Base-by-base conservation (phyloP, 2,888 invertebrate genomes). In the Pasiphila rectangulata region DNA sequence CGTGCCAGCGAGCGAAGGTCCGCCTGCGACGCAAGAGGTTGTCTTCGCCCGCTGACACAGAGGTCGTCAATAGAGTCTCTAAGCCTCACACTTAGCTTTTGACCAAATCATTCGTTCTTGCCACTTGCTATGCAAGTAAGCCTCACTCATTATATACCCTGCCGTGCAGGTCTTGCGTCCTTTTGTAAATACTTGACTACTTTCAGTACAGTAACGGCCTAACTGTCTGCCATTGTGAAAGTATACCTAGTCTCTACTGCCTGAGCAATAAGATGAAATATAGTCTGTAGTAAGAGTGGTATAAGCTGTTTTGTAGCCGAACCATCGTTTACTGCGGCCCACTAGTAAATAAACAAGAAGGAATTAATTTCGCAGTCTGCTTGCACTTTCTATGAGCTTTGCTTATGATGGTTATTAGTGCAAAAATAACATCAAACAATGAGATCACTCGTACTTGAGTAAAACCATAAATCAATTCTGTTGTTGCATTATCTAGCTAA, bases 371-470 rank as follows among this genome's bases (percentile, higher is more conserved):
- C 69, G 72, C 75, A 79, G 67, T 69, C 70, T 68, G 80, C 83
- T 83, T 83, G 81, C 85, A 83, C 83, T 84, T 85, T 86, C 85
- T 70, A 79, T 58, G 64, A 19, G 68, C 60, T 76, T 67, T 59
- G 64, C 74, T 71, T 75, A 75, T 70, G 67, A 67, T 69, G 59
- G 59, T 69, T 71, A 72, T 69, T 69, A 68, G 61, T 59, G 10
- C 5, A 32, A 9, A 63, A 69, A 74, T 67, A 67, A 64, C 63
- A 65, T 56, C 52, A 46, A 44, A 27, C 15, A 12, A 3, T 23
- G 21, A 2, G 2, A 21, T 21, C 4, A 21, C 2, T 6, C 21
- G 7, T 6, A 21, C 1, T 21, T 5, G 2, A 7, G 3, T 21
- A 4, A 21, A 4, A 21, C 7, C 21, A 21, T 6, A n/a, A n/a